phyloP scores from a whole-genome alignment of 2,113 vertebrate species.

The Seriola dumerili region DNA sequence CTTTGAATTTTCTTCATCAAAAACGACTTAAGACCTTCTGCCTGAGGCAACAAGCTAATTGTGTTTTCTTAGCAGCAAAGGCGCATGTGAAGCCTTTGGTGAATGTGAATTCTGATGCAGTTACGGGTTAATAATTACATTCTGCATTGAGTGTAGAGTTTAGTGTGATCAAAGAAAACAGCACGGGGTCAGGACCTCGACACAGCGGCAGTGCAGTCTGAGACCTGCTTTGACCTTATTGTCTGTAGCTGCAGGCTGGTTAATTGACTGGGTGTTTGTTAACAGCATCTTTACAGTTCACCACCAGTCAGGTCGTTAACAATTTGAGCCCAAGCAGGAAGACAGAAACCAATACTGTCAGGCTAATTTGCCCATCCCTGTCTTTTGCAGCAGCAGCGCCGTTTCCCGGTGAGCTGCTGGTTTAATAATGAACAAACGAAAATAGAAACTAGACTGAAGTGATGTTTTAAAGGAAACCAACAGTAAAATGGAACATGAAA shows the following conservation, averaged over 20 bases:
- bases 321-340: conserved; percentile 54
- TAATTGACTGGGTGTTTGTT: conserved; percentile 67
- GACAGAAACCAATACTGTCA: conserved; percentile 54
- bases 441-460: neutral
- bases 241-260: conserved; percentile 47
- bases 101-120: conserved; percentile 6
- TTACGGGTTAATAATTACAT: neutral
- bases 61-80: conserved; percentile 8
- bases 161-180: conserved; percentile 26
- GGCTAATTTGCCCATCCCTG: conserved; percentile 52
- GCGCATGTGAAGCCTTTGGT: neutral
- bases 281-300: conserved; percentile 40
- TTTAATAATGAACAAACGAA: conserved; percentile 31
- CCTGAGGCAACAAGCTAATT: conserved; percentile 15
- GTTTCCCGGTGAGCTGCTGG: conserved; percentile 13
- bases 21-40: neutral
- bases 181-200: conserved; percentile 14
- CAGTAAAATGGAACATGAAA: neutral
- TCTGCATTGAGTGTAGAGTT: neutral
- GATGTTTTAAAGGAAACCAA: conserved; percentile 24
- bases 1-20: conserved; percentile 32
- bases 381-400: conserved; percentile 21
- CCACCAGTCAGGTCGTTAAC: conserved; percentile 41
- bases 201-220: neutral
- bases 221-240: conserved; percentile 47